These are phyloP conservation scores for Gastracanthus pulcherrimus DNA, from an alignment of 2,888 invertebrate species.

Conservation along the genomic window DNA sequence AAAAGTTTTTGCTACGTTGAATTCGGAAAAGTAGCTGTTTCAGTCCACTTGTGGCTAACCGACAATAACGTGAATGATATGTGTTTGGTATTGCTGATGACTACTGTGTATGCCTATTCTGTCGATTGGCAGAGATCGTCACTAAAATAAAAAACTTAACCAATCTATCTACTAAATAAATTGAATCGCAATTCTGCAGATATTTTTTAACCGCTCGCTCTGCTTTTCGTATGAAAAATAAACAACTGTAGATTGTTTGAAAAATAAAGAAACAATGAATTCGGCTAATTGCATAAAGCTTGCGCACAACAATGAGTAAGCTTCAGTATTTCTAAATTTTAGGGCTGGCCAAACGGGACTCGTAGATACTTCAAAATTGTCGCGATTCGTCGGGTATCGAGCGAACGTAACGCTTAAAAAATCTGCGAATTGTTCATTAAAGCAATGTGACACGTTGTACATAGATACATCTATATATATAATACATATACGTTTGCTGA, in stretches of 20 bases:
- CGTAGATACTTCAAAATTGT: background rate
- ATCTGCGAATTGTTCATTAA: slow-evolving; percentile 26
- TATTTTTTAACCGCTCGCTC: slow-evolving; percentile 33
- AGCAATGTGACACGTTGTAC: background rate
- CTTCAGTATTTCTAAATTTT: too few relatives aligned
- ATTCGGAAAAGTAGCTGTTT: slow-evolving; percentile 64
- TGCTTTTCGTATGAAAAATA: slow-evolving; percentile 1
- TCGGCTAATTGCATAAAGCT: background rate
- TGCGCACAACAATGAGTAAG: background rate
- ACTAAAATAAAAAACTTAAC: slow-evolving; percentile 24
- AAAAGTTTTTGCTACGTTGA: too few relatives aligned
- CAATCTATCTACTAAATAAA: slow-evolving; percentile 20
- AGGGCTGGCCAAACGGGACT: too few relatives aligned
- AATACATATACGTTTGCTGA: background rate
- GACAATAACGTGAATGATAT: slow-evolving; percentile 60
- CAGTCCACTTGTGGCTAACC: slow-evolving; percentile 64
- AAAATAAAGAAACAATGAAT: background rate
- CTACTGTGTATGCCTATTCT: slow-evolving; percentile 41
- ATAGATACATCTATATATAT: background rate
- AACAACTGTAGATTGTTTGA: background rate
- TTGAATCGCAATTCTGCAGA: slow-evolving; percentile 18
- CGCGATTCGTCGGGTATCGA: background rate
- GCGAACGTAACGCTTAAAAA: slow-evolving; percentile 8
- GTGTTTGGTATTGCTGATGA: slow-evolving; percentile 60
- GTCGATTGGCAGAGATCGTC: slow-evolving; percentile 11